Base-by-base conservation (phyloP, 1,140 invertebrate species). In the Trichoplusia ni region DNA sequence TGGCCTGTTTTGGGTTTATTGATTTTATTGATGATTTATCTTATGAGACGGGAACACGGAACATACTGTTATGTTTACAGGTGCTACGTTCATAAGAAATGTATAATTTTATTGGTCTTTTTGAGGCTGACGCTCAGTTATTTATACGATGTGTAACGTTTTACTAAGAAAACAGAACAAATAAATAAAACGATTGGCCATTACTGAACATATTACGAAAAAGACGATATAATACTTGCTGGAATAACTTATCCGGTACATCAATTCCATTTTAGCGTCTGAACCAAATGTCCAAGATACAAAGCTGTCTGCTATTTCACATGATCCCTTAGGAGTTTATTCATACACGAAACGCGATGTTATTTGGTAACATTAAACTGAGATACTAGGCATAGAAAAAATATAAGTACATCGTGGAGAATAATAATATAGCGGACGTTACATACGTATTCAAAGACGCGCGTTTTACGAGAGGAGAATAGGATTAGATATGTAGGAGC, bases 1-100 rank as follows among this genome's bases (percentile, higher is more conserved):
- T 51, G 31, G 44, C 38, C 47, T 49, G 42, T 61, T 61, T 14
- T 25, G 8, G 29, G 35, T 61, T 47, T 61, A 61, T 47, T 49
- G 19, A 38, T 27, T 31, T 38, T 13, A 61, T 18, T 61, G 49
- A 61, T 49, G 16, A 18, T 37, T 44, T 44, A n/a, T 31, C 13
- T 47, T 11, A 8, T 19, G n/a, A n/a, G n/a, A n/a, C n/a, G n/a
- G n/a, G n/a, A n/a, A n/a, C n/a, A n/a, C n/a, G n/a, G n/a, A n/a
- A n/a, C n/a, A n/a, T n/a, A n/a, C n/a, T 47, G n/a, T 3, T 42
- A 21, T 42, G 4, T 8, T 42, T 42, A 27, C 47, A 35, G 29
- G 47, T 51, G 21, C 6, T 21, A 1, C 21, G 27, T 35, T 35
- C 19, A 51, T 11, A 27, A 7, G 3, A 4, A 27, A 27, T 3